phyloP scores from a whole-genome alignment of 1,140 invertebrate species.

The Meloidogyne floridensis region DNA sequence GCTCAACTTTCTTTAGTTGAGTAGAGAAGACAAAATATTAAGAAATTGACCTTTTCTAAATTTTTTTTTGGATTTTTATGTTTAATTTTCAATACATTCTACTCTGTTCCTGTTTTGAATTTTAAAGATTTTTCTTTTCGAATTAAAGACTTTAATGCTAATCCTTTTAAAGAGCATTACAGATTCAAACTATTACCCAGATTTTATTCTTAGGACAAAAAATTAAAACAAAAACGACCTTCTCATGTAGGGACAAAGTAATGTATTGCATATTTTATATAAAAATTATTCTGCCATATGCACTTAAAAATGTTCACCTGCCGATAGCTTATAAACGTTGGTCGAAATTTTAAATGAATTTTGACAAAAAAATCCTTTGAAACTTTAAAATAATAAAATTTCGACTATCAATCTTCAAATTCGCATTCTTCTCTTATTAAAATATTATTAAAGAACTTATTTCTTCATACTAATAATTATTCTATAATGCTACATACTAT shows the following conservation, averaged over 20 bases:
- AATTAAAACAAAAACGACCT: too few species aligned
- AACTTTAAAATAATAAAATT: too few species aligned
- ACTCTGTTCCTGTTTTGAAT: neutral
- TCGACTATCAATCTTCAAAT: too few species aligned
- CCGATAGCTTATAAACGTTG: neutral
- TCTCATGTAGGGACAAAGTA: neutral
- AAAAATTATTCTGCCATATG: neutral
- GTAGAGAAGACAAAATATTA: conserved; percentile 13
- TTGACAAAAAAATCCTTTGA: too few species aligned
- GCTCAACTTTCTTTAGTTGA: conserved; percentile 80
- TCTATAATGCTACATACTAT: neutral
- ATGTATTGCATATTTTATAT: neutral
- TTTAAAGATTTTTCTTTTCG: neutral
- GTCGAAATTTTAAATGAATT: neutral
- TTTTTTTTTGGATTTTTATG: neutral
- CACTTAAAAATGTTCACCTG: neutral
- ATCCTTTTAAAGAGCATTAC: too few species aligned
- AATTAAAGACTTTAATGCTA: too few species aligned
- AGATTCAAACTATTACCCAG: too few species aligned
- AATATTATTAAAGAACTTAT: neutral
- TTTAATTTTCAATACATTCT: neutral
- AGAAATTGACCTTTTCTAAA: neutral
- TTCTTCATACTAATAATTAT: too few species aligned
- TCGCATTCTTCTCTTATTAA: neutral
- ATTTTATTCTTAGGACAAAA: too few species aligned